Conservation (phyloP, 2,113 vertebrate genomes). For the Atractosteus spatula region DNA sequence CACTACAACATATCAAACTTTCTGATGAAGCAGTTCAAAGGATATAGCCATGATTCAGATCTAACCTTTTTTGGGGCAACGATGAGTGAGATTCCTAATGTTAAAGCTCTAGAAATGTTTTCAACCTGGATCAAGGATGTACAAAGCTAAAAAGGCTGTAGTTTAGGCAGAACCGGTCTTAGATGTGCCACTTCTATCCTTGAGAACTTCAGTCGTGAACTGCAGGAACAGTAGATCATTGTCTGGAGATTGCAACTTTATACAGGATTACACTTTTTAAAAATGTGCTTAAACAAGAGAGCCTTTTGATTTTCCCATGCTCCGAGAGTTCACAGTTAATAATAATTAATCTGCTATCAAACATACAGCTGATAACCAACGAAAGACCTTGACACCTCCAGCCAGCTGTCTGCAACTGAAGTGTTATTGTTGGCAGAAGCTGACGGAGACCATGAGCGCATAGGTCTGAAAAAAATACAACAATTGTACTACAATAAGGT, state of each 20-base stretch:
- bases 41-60: too few relatives aligned
- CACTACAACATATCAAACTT: too few relatives aligned
- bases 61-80: too few relatives aligned
- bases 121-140: not conserved
- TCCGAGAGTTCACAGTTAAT: conserved; percentile 16
- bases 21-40: too few relatives aligned
- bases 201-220: not conserved
- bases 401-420: conserved; percentile 3
- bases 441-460: not conserved
- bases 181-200: not conserved
- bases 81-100: too few relatives aligned
- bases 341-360: conserved; percentile 10
- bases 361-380: conserved; percentile 6
- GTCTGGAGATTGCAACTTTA: not conserved
- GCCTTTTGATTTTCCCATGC: conserved; percentile 9
- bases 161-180: not conserved
- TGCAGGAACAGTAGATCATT: not conserved
- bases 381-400: conserved; percentile 18
- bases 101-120: too few relatives aligned
- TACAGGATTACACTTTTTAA: not conserved
- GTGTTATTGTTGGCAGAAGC: not conserved
- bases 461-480: conserved; percentile 10
- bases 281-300: conserved; percentile 4
- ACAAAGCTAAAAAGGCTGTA: not conserved
- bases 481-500: not conserved